Percentiles rank a stretch among this genome's conserved stretches.
Evolutionary conservation across 1,140 invertebrate genomes (phyloP).

Genomic region (Trichoplusia ni): DNA sequence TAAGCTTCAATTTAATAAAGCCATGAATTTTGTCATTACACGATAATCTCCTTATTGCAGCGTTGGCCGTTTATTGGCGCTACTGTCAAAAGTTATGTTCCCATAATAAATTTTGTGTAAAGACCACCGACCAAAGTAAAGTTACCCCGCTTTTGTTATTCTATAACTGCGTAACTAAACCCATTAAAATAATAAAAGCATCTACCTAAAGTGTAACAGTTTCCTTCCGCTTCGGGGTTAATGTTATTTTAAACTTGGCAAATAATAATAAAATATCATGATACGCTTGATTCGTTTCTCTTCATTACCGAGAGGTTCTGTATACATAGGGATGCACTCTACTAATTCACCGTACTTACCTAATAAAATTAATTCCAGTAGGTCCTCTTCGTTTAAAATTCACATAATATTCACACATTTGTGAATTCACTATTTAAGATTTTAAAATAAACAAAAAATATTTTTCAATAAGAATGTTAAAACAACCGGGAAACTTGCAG

Average conservation of each 20-base stretch:
- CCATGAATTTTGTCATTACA: too few species aligned
- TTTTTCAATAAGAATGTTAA: too few species aligned
- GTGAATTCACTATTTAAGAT: too few species aligned
- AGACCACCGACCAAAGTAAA: slow-evolving; percentile 46
- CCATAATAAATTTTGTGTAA: slow-evolving; percentile 36
- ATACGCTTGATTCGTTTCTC: slow-evolving; percentile 2
- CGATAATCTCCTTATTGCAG: too few species aligned
- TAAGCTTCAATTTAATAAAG: too few species aligned
- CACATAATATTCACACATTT: too few species aligned
- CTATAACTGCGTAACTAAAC: slow-evolving; percentile 53
- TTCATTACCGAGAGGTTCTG: background rate
- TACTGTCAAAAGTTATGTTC: slow-evolving; percentile 20
- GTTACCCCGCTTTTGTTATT: slow-evolving; percentile 44
- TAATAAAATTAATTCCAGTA: too few species aligned
- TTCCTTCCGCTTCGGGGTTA: slow-evolving; percentile 25
- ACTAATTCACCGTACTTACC: too few species aligned
- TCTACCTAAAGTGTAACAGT: slow-evolving; percentile 36
- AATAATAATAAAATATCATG: slow-evolving; percentile 20
- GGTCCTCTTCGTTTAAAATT: too few species aligned
- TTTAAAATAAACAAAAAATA: too few species aligned
- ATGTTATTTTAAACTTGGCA: slow-evolving; percentile 20
- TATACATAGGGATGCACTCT: too few species aligned
- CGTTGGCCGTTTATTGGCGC: background rate
- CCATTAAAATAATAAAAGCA: slow-evolving; percentile 55
- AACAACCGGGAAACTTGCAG: background rate